A percentile compares a stretch with the other conserved stretches of the same genome.
These are phyloP conservation scores for Jaculus jaculus DNA, from an alignment of 2,113 vertebrate species.

Conservation along the genomic window DNA sequence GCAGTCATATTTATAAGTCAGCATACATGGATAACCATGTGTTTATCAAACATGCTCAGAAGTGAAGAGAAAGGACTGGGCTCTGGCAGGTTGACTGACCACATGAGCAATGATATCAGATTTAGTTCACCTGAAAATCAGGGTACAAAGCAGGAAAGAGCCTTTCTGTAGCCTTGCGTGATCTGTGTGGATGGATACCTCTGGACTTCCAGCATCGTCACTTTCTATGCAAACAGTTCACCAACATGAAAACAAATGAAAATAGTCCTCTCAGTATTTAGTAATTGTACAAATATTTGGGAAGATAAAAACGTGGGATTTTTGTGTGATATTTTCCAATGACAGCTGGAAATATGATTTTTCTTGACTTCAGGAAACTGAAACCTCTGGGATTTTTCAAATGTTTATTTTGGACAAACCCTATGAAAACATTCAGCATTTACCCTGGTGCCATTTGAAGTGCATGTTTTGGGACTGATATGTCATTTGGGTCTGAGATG, in stretches of 20 bases:
- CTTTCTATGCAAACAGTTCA: constrained; percentile 62
- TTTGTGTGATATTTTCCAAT: constrained; percentile 77
- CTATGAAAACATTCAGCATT: constrained; percentile 74
- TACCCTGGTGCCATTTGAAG: constrained; percentile 73
- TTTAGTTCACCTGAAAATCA: constrained; percentile 39
- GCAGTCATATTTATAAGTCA: constrained; percentile 70
- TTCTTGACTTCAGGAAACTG: constrained; percentile 79
- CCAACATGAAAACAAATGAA: constrained; percentile 62
- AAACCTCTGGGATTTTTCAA: constrained; percentile 78
- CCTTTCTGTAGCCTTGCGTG: constrained; percentile 14
- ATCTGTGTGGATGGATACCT: constrained; percentile 40
- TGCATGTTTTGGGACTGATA: constrained; percentile 28
- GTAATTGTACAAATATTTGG: constrained; percentile 77
- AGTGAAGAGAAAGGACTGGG: constrained; percentile 57
- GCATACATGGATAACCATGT: constrained; percentile 58
- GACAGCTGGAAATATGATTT: constrained; percentile 80
- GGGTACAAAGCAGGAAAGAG: constrained; percentile 5
- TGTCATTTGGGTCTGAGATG: constrained; percentile 52
- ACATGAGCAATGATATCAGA: constrained; percentile 52
- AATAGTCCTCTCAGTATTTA: constrained; percentile 70
- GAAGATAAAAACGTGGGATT: constrained; percentile 78
- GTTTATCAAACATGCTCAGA: constrained; percentile 64
- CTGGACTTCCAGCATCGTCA: constrained; percentile 47
- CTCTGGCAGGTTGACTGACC: constrained; percentile 53
- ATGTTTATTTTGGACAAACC: constrained; percentile 77